Conservation (phyloP, 2,113 vertebrate species). For the Gasterosteus nipponicus region DNA sequence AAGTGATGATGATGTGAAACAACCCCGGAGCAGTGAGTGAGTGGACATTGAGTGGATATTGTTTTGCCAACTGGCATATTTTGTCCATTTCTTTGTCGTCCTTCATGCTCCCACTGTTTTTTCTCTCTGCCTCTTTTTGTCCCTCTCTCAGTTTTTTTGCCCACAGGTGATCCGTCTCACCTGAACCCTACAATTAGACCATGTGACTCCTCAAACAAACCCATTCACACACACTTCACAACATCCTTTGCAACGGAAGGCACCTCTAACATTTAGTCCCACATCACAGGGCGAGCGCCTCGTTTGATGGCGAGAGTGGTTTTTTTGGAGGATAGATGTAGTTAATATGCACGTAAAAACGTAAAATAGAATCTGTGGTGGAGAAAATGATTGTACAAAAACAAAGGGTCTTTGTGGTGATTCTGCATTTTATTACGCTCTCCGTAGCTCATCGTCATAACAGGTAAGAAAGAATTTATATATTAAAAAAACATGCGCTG, state of each 20-base stretch:
- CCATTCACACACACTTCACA: constrained; percentile 40
- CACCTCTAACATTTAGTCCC: constrained; percentile 9
- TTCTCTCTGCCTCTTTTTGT: constrained; percentile 13
- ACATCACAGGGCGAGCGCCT: constrained; percentile 7
- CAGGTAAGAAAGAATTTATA: constrained; percentile 52
- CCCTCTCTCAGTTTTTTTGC: constrained; percentile 12
- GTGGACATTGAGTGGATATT: not conserved
- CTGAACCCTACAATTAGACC: constrained; percentile 67
- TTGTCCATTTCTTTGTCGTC: not conserved
- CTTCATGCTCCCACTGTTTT: not conserved
- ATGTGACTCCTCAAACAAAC: constrained; percentile 28
- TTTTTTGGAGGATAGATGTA: not conserved
- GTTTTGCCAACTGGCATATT: not conserved
- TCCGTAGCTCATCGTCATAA: constrained; percentile 49
- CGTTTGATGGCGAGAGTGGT: not conserved
- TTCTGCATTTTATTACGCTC: constrained; percentile 46
- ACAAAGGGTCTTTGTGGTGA: constrained; percentile 28
- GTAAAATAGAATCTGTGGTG: not conserved
- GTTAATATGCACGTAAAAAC: constrained; percentile 50
- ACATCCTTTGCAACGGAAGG: constrained; percentile 25
- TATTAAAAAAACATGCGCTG: not conserved
- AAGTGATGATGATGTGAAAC: not conserved
- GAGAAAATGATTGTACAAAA: constrained; percentile 61
- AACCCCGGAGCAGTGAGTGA: not conserved
- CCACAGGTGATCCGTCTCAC: constrained; percentile 61